Evolutionary conservation across 92 coral and sea anemone species (phyloP).

Genomic region (Bergia puertoricense): DNA sequence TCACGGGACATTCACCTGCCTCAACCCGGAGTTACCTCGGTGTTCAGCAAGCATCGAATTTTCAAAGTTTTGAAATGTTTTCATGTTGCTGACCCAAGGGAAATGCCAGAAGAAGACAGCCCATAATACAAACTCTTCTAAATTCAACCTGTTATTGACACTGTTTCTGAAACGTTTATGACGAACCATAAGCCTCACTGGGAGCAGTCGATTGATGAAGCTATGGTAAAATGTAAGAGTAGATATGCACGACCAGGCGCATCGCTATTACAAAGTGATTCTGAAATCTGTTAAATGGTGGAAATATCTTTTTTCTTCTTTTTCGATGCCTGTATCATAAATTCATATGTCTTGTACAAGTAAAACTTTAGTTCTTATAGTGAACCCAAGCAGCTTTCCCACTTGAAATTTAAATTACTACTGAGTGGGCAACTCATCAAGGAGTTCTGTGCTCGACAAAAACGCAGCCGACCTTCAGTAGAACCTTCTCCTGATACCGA

Average conservation of each 20-base stretch:
- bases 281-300: not conserved
- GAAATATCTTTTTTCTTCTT: conserved; percentile 27
- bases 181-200: not conserved
- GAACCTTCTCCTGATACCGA: too few relatives aligned
- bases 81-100: not conserved
- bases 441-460: conserved; percentile 15
- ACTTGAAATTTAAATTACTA: too few relatives aligned
- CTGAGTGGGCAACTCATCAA: not conserved
- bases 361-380: too few relatives aligned
- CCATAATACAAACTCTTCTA: not conserved
- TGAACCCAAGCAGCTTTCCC: too few relatives aligned
- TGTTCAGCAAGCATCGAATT: not conserved
- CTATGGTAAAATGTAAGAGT: not conserved
- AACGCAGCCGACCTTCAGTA: not conserved
- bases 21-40: conserved; percentile 15
- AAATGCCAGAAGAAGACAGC: not conserved
- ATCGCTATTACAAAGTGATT: conserved; percentile 6
- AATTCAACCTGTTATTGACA: too few relatives aligned
- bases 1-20: conserved; percentile 7
- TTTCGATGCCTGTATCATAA: not conserved
- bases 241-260: too few relatives aligned
- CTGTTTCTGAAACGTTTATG: not conserved
- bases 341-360: too few relatives aligned
- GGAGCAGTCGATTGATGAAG: conserved; percentile 1
- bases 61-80: not conserved